A percentile compares a stretch with the other conserved stretches of the same genome.
Evolutionary conservation across 92 coral and sea anemone species (phyloP).

Genomic region (Phenganax stokvisi): DNA sequence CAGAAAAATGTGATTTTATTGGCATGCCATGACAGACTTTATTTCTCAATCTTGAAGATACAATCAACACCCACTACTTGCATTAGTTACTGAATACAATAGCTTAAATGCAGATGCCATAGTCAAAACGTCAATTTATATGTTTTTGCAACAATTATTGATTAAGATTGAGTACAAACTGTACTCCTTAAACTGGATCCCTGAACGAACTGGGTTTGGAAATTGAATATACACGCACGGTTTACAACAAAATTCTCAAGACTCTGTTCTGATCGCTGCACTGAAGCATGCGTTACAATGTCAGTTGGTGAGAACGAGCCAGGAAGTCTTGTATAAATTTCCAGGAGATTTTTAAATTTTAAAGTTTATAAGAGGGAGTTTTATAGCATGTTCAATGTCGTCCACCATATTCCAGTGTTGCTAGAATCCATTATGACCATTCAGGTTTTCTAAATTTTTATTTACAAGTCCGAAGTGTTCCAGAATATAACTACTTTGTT

Average conservation of each 20-base stretch:
- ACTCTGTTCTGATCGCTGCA: not conserved
- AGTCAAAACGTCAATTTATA: not conserved
- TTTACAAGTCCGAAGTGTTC: no score
- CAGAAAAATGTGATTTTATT: conserved; percentile 4
- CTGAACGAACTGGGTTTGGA: not conserved
- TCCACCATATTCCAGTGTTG: no score
- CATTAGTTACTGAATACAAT: conserved; percentile 33
- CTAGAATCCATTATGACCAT: no score
- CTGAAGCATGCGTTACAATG: not conserved
- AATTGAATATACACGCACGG: not conserved
- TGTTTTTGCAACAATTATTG: not conserved
- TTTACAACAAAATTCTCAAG: not conserved
- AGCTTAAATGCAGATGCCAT: conserved; percentile 15
- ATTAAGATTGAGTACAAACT: not conserved
- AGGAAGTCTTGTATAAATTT: no score
- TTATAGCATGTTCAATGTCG: no score
- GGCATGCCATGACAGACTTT: not conserved
- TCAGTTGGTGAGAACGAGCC: no score
- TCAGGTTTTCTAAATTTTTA: no score
- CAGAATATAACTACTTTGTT: no score
- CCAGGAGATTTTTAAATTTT: no score
- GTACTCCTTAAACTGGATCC: not conserved
- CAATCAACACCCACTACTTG: conserved; percentile 24
- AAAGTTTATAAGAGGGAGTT: no score
- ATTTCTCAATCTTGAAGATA: not conserved